These are phyloP conservation scores for Drosophila nannoptera DNA, from an alignment of 1,140 invertebrate species.

Conservation along the genomic window DNA sequence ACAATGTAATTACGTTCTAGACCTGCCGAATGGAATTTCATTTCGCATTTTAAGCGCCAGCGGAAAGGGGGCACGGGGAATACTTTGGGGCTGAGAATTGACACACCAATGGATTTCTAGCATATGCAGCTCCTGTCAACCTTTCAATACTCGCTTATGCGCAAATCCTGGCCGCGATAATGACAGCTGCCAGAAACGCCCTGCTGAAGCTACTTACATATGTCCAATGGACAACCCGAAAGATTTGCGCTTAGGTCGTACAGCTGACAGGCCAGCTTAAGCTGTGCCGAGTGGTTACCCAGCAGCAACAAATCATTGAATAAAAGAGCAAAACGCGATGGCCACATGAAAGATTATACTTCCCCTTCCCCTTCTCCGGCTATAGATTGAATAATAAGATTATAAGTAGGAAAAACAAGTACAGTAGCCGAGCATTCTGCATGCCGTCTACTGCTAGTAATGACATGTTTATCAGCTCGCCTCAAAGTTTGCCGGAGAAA, in stretches of 20 bases:
- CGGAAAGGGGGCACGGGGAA: background rate
- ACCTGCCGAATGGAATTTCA: conserved; percentile 5
- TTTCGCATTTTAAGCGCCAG: background rate
- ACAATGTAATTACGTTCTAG: conserved; percentile 27
- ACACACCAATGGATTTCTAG: conserved; percentile 5
- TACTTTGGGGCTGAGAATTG: background rate
- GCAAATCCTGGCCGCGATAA: conserved; percentile 59
- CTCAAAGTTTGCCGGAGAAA: conserved; percentile 10
- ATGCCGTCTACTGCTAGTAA: no score
- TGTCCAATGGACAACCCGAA: conserved; percentile 4
- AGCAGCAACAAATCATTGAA: no score
- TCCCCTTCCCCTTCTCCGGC: no score
- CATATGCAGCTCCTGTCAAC: conserved; percentile 28
- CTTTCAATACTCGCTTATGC: conserved; percentile 17
- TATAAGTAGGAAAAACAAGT: no score
- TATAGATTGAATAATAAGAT: no score
- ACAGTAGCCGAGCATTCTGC: no score
- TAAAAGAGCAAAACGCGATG: background rate
- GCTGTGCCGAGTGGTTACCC: background rate
- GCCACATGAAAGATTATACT: background rate
- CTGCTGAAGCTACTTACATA: conserved; percentile 36
- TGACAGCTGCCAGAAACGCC: conserved; percentile 59
- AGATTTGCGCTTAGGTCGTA: conserved; percentile 22
- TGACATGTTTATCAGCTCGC: background rate
- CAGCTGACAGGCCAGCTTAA: conserved; percentile 30